Conservation (phyloP, 2,888 invertebrate genomes). For the Strigamia transsilvanica region DNA sequence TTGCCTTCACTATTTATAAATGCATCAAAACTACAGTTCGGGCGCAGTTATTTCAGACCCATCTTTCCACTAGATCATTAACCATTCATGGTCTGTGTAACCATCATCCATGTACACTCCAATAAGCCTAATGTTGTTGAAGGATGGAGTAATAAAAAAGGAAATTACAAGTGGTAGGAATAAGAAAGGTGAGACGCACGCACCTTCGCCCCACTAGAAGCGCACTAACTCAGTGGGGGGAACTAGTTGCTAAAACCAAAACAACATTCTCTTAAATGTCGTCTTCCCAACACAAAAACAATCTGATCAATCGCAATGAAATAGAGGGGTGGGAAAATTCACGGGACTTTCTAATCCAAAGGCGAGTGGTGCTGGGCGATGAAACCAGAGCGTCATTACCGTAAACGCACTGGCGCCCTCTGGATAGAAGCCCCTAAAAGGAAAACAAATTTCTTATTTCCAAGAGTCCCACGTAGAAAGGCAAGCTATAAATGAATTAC, state of each 20-base stretch:
- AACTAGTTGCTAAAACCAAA: conserved; percentile 8
- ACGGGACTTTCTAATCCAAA: not conserved
- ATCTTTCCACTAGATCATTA: not conserved
- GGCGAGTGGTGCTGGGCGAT: conserved; percentile 8
- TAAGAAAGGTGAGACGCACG: not conserved
- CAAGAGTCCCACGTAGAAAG: conserved; percentile 1
- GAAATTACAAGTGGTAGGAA: not conserved
- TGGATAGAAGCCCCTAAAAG: not conserved
- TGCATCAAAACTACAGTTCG: not conserved
- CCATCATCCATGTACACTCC: not conserved
- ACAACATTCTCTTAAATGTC: conserved; percentile 8
- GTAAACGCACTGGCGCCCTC: conserved; percentile 8
- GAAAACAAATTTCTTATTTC: conserved; percentile 8
- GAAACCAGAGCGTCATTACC: conserved; percentile 1
- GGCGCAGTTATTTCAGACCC: not conserved
- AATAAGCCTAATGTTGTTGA: not conserved
- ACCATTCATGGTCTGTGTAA: not conserved
- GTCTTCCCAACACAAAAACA: not conserved
- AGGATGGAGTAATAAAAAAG: not conserved
- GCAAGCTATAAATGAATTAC: conserved; percentile 3
- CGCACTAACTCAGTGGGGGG: not conserved
- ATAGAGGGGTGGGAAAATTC: not conserved
- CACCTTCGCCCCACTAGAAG: not conserved
- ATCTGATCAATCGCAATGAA: conserved; percentile 1
- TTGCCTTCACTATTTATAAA: not conserved